Percentiles rank a stretch among this genome's conserved stretches.
These are phyloP conservation scores for Lordiphosa mommai DNA, from an alignment of 1,140 invertebrate species.

Conservation along the genomic window DNA sequence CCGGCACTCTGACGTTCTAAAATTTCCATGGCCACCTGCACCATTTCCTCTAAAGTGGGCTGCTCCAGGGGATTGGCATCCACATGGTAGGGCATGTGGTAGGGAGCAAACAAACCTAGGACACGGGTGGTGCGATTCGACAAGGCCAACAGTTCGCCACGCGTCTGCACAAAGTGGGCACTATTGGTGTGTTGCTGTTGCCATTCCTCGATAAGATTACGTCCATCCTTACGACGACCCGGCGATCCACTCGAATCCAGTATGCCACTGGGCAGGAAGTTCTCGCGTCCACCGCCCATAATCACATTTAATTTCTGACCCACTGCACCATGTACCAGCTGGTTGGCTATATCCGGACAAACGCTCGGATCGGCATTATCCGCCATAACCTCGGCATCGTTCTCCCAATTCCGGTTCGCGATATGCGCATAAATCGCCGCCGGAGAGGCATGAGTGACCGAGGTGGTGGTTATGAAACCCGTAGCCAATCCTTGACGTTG, in stretches of 20 bases:
- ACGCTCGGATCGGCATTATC: slow-evolving; percentile 55
- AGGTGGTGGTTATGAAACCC: slow-evolving; percentile 87
- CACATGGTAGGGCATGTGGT: slow-evolving; percentile 82
- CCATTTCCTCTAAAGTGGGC: slow-evolving; percentile 90
- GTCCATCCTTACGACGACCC: slow-evolving; percentile 83
- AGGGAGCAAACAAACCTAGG: slow-evolving; percentile 81
- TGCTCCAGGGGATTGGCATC: slow-evolving; percentile 82
- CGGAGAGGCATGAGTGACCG: slow-evolving; percentile 90
- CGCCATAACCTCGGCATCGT: slow-evolving; percentile 82
- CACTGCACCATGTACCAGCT: slow-evolving; percentile 86
- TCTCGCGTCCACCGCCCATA: slow-evolving; percentile 87
- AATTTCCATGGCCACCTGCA: slow-evolving; percentile 85
- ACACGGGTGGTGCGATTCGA: slow-evolving; percentile 79
- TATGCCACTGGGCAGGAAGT: slow-evolving; percentile 82
- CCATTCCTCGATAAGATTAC: slow-evolving; percentile 88
- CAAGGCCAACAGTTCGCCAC: slow-evolving; percentile 80
- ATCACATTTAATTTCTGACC: slow-evolving; percentile 85
- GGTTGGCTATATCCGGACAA: slow-evolving; percentile 87
- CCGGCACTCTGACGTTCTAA: slow-evolving; percentile 85
- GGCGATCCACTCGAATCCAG: slow-evolving; percentile 60
- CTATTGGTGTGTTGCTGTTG: slow-evolving; percentile 72
- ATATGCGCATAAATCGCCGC: slow-evolving; percentile 87
- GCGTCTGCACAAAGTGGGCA: slow-evolving; percentile 84
- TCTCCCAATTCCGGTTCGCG: slow-evolving; percentile 89
- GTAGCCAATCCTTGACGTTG: slow-evolving; percentile 85